Evolutionary conservation across 2,113 vertebrate genomes (phyloP), one percentile per base, ranked within the genome.

Genomic region (Microcebus ravelobensis): DNA sequence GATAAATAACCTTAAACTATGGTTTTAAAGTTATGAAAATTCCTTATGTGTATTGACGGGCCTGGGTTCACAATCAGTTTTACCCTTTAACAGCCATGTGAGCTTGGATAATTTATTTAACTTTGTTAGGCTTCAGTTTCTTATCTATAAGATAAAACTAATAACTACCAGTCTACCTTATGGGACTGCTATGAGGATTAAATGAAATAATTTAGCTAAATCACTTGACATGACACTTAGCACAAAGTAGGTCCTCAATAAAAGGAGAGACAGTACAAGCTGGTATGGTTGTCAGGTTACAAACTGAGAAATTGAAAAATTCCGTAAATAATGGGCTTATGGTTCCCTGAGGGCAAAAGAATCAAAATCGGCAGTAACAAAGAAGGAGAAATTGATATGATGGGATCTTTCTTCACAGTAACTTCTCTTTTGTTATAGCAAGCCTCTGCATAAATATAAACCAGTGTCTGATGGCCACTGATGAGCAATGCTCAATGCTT

Each of bases 351-450:
- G 50, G 70, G 68, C 6, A 80, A 97, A 39, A 23, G n/a, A 96
- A 95, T 90, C 63, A 91, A 94, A 86, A 27, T 82, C 52, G 34
- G 25, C 9, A 68, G 14, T 11, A 89, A 34, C 39, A 94, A 90
- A 91, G 50, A 17, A 82, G 36, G 15, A 86, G 10, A 93, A 91
- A 73, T 4, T 85, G 45, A 39, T 95, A 94, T 21, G 34, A 94
- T 48, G 23, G 91, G 52, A 83, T 67, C 91, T 61, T 93, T 23
- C n/a, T 82, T 94, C 80, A 83, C 8, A 91, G 63, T 71, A 92
- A 94, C 34, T 87, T 90, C 50, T 83, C 83, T 93, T 95, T 84
- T 97, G 39, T 97, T 71, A 94, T 63, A 97, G 36, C 57, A 92
- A 97, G 67, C 67, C 94, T 94, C 70, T 70, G 23, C 81, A 23